A percentile compares a stretch with the other conserved stretches of the same genome.
Evolutionary conservation across 2,888 invertebrate genomes (phyloP).

Genomic region (Tiliacea citrago): DNA sequence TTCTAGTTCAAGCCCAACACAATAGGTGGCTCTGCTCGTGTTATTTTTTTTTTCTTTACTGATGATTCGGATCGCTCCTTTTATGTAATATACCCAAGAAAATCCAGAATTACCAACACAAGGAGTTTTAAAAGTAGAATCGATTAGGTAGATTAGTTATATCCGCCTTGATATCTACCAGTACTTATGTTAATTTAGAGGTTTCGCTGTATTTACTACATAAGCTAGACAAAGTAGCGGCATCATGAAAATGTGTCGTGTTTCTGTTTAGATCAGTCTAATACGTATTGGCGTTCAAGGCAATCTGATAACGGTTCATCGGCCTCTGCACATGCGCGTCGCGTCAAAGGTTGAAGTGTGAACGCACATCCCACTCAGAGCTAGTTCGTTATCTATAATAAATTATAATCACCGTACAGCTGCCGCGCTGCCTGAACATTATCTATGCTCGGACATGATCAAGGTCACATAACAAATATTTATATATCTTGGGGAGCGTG

Average conservation of each 20-base stretch:
- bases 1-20: slow-evolving; percentile 30
- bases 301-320: slow-evolving; percentile 80
- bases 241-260: slow-evolving; percentile 50
- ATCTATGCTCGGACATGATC: slow-evolving; percentile 41
- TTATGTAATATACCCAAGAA: background rate
- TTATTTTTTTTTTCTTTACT: background rate
- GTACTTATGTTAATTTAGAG: background rate
- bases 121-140: background rate
- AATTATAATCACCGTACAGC: slow-evolving; percentile 19
- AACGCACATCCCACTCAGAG: slow-evolving; percentile 38
- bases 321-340: slow-evolving; percentile 76
- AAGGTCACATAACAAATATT: slow-evolving; percentile 48
- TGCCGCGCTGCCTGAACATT: background rate
- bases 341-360: slow-evolving; percentile 81
- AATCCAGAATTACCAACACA: background rate
- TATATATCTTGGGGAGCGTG: slow-evolving; percentile 25
- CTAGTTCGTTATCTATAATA: slow-evolving; percentile 40
- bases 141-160: background rate
- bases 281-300: slow-evolving; percentile 69
- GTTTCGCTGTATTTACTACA: background rate
- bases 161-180: background rate
- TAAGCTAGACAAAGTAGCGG: slow-evolving; percentile 35
- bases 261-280: slow-evolving; percentile 51
- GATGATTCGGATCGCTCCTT: background rate
- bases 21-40: slow-evolving; percentile 46